phyloP scores from a whole-genome alignment of 92 coral and sea anemone genomes.

The Zoanthus gigantus region DNA sequence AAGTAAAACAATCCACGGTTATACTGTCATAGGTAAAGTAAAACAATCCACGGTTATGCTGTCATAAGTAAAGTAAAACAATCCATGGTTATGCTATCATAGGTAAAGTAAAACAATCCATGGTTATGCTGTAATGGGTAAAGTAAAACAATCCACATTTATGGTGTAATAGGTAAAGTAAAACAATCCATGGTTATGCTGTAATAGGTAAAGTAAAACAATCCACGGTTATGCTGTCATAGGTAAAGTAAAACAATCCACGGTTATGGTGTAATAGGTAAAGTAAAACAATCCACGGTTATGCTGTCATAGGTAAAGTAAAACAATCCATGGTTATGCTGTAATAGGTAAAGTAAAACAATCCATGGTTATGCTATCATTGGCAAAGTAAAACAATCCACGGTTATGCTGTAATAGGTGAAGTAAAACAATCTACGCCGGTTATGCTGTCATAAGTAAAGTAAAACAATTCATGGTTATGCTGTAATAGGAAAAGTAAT shows the following conservation, averaged over 20 bases:
- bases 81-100: slow-evolving; percentile 86
- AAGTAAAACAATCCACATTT: slow-evolving; percentile 77
- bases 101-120: background rate
- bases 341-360: no score
- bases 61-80: slow-evolving; percentile 83
- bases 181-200: slow-evolving; percentile 78
- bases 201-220: slow-evolving; percentile 72
- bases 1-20: slow-evolving; percentile 60
- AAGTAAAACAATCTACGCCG: slow-evolving; percentile 85
- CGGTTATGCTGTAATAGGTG: slow-evolving; percentile 55
- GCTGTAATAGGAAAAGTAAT: slow-evolving; percentile 77
- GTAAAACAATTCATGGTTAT: slow-evolving; percentile 65
- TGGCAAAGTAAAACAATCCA: no score
- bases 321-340: no score
- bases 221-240: slow-evolving; percentile 88
- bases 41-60: slow-evolving; percentile 92
- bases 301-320: slow-evolving; percentile 81
- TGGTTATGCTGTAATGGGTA: slow-evolving; percentile 94
- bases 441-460: slow-evolving; percentile 64
- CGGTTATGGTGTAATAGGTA: slow-evolving; percentile 71
- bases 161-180: slow-evolving; percentile 48
- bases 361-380: slow-evolving; percentile 68
- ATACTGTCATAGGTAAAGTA: slow-evolving; percentile 82
- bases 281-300: slow-evolving; percentile 92
- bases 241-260: slow-evolving; percentile 70